These are phyloP conservation scores for Aelia acuminata DNA, from an alignment of 2,888 invertebrate species.

Conservation along the genomic window DNA sequence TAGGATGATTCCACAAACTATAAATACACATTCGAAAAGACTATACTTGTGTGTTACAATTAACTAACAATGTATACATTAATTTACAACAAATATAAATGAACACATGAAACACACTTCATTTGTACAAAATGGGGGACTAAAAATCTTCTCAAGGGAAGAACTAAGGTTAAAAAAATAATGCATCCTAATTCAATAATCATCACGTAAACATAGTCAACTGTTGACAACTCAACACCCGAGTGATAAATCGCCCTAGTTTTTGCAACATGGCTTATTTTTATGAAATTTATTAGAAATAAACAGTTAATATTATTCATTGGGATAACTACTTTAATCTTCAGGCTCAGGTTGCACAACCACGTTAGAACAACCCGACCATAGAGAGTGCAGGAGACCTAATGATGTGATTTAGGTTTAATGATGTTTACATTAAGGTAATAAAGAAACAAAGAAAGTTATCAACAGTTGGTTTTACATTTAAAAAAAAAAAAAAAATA, in stretches of 20 bases:
- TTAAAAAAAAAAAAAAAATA: neutral
- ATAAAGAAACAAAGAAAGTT: neutral
- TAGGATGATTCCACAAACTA: neutral
- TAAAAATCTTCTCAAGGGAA: neutral
- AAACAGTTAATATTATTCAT: neutral
- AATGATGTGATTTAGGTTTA: too few relatives aligned
- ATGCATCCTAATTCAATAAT: neutral
- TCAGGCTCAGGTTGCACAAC: too few relatives aligned
- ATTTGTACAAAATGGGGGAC: neutral
- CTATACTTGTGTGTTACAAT: slow-evolving; percentile 13
- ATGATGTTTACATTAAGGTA: neutral
- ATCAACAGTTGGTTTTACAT: neutral
- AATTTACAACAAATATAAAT: slow-evolving; percentile 27
- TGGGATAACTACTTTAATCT: too few relatives aligned
- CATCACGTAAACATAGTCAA: neutral
- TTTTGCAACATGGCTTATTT: neutral
- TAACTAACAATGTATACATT: slow-evolving; percentile 17
- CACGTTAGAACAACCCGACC: too few relatives aligned
- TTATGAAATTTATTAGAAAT: neutral
- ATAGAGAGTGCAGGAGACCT: too few relatives aligned
- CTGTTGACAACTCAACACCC: neutral
- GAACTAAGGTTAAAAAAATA: neutral
- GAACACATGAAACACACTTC: slow-evolving; percentile 24
- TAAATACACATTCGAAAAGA: neutral
- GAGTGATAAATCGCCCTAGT: neutral